Percentiles rank a stretch among this genome's conserved stretches.
phyloP scores from a whole-genome alignment of 2,113 vertebrate genomes.

The Gopherus flavomarginatus region DNA sequence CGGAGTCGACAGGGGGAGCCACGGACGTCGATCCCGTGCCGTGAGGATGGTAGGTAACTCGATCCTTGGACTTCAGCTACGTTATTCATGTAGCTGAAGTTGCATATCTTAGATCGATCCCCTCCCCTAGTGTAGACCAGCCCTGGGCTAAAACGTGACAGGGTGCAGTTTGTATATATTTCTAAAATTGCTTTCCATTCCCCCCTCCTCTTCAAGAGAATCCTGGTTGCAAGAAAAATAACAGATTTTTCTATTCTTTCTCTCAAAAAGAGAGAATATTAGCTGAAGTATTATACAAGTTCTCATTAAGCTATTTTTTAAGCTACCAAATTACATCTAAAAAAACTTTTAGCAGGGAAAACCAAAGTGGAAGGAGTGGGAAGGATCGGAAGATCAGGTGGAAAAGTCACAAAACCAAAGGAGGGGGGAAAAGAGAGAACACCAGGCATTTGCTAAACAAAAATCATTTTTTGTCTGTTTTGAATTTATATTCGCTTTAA shows the following conservation, averaged over 20 bases:
- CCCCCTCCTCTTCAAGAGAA: background rate
- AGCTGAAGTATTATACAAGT: background rate
- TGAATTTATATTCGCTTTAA: background rate
- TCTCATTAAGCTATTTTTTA: background rate
- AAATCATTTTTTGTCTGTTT: background rate
- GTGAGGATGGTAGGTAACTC: no score
- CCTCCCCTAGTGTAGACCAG: no score
- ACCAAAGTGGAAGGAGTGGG: background rate
- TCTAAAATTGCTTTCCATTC: background rate
- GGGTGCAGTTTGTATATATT: background rate
- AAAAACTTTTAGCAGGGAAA: background rate
- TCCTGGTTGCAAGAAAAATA: background rate
- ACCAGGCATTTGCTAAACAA: background rate
- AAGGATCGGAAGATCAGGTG: background rate
- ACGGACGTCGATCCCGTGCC: no score
- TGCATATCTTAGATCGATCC: no score
- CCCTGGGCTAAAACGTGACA: background rate
- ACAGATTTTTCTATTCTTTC: background rate
- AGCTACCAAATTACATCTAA: background rate
- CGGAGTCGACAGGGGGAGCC: no score
- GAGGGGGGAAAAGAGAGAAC: background rate
- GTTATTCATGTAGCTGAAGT: no score
- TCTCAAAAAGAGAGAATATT: background rate
- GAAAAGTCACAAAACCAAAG: background rate
- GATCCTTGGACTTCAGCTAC: no score